Evolutionary conservation across 2,888 invertebrate species (phyloP), one percentile per base, ranked within the genome.

Genomic region (Bursaphelenchus okinawaensis): DNA sequence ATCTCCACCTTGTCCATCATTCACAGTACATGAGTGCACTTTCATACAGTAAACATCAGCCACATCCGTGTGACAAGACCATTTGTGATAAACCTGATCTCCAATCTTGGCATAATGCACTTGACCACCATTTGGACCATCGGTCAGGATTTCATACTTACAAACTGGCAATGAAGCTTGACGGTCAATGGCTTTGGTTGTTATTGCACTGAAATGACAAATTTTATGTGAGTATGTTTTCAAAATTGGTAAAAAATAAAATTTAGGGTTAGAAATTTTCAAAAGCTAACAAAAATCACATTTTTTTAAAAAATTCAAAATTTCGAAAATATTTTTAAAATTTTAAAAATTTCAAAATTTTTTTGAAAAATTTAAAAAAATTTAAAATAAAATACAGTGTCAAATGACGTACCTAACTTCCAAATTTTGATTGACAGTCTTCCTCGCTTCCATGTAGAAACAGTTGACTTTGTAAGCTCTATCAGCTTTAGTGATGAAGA

Each of bases 1-100:
- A 27, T 76, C 74, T 8, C 82, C 81, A 19, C 79, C 81, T 51
- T 81, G 81, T n/a, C 81, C 81, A 66, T 82, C 81, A 66, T 77
- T 74, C 12, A 81, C 81, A 12, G 75, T 75, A 62, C 81, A 81
- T 12, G 61, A 24, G 26, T 80, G 80, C 7, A 80, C 81, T 22
- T 75, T 66, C 82, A 82, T 81, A 55, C 81, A 81, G 67, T 80
- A 81, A 19, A 81, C 68, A 50, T 79, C 76, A 24, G 68, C 65
- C n/a, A 62, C 63, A 54, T 68, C 68, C 4, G 70, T 56, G 7
- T 67, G 62, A 23, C 65, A 80, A 29, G 58, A 75, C 79, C 77
- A 76, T 26, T 76, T 79, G 65, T 81, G 81, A 60, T 77, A 82
- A 7, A 81, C 77, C 27, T 70, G 68, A 50, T 81, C 81, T 20